Base-by-base conservation (phyloP, 2,113 vertebrate genomes). In the Lasiurus borealis region DNA sequence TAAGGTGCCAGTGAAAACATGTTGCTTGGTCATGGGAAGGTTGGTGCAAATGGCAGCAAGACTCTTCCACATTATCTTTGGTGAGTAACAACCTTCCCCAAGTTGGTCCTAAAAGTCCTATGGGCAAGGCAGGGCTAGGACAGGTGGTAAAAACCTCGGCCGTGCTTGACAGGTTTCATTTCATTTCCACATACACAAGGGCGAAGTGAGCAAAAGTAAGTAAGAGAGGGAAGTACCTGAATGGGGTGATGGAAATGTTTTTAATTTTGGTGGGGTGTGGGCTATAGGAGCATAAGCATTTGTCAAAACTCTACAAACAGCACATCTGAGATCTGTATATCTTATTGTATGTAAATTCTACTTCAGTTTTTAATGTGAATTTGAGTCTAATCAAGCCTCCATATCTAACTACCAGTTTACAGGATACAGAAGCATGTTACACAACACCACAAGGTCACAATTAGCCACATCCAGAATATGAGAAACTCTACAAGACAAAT, bases 401-500 rank as follows among this genome's bases (percentile, higher is more conserved):
- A 34, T 3, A 54, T 77, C 59, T 75, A 81, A 59, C 23, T 66
- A 85, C 40, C 48, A 85, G 29, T 68, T 85, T 31, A 80, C 16
- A 94, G 40, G 8, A 73, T 25, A 66, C 57, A 66, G 44, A n/a
- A 85, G 13, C 34, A 66, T 48, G 31, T 73, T 46, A 80, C 21
- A 88, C 21, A 66, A 19, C 6, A 92, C 46, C 50, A 78, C 40
- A 46, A 62, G 59, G 40, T 71, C 59, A 82, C 34, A 57, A 59
- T 80, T 21, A 78, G 52, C 46, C 71, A 91, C n/a, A 69, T 68
- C 34, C 44, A 76, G 75, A 92, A 52, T 18, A 77, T n/a, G 15
- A 85, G 72, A 85, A 88, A 73, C 54, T 77, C 85, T 92, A 54
- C 1, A 50, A 27, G 44, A 88, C 40, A 96, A 66, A 64, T 71